phyloP scores from a whole-genome alignment of 2,797 vertebrate species.

The Pelodytes ibericus region DNA sequence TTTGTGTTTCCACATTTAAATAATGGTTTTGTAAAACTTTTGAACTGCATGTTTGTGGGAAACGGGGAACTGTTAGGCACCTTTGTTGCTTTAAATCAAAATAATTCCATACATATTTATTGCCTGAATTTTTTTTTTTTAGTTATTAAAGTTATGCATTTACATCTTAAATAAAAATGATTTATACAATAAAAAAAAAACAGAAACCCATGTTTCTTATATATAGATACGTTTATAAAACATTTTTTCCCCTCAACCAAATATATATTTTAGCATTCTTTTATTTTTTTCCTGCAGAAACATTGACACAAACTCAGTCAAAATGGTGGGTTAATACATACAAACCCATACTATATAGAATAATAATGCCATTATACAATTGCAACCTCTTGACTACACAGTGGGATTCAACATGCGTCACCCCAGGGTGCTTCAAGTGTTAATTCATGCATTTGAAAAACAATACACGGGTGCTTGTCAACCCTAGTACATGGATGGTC shows the following conservation, averaged over 20 bases:
- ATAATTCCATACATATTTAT: slow-evolving; percentile 35
- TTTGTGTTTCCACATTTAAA: slow-evolving; percentile 42
- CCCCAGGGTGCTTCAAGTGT: too few species aligned
- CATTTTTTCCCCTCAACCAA: background rate
- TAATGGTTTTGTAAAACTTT: slow-evolving; percentile 47
- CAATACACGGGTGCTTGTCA: slow-evolving; percentile 27
- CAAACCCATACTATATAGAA: too few species aligned
- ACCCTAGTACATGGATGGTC: slow-evolving; percentile 38
- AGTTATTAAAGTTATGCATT: background rate
- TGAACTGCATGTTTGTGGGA: slow-evolving; percentile 51
- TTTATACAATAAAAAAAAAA: background rate
- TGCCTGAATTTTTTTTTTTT: slow-evolving; percentile 1
- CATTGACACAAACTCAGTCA: too few species aligned
- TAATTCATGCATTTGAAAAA: background rate
- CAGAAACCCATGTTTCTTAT: background rate
- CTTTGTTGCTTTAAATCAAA: slow-evolving; percentile 36
- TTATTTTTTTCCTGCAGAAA: too few species aligned
- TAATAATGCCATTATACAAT: too few species aligned
- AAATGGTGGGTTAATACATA: too few species aligned
- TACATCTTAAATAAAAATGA: slow-evolving; percentile 11
- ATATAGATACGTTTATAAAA: background rate
- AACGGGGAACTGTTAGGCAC: slow-evolving; percentile 52
- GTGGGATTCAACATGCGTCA: too few species aligned
- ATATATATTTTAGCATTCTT: too few species aligned
- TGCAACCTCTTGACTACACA: too few species aligned